Evolutionary conservation across 1,140 invertebrate species (phyloP).

Genomic region (Manduca sexta): DNA sequence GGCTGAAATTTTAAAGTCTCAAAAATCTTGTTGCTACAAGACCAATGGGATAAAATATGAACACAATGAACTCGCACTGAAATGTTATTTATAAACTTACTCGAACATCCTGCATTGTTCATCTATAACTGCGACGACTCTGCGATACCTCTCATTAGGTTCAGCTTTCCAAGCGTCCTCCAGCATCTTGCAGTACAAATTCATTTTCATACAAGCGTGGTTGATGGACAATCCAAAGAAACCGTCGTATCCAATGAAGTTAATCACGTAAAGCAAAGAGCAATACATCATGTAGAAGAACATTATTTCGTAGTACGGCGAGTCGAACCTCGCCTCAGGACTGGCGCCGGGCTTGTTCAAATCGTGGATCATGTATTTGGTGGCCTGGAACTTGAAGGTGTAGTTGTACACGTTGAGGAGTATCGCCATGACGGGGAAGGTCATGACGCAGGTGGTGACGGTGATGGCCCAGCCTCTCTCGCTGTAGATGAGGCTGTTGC

Average conservation of each 20-base stretch:
- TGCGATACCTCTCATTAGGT: slow-evolving; percentile 5
- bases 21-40: neutral
- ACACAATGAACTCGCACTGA: neutral
- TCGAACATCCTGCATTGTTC: slow-evolving; percentile 26
- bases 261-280: slow-evolving; percentile 17
- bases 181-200: slow-evolving; percentile 27
- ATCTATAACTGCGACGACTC: slow-evolving; percentile 22
- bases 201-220: slow-evolving; percentile 42
- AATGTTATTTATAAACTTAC: slow-evolving; percentile 12
- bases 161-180: slow-evolving; percentile 23
- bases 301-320: slow-evolving; percentile 30
- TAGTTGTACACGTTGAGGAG: slow-evolving; percentile 22
- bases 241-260: slow-evolving; percentile 33
- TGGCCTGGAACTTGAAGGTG: slow-evolving; percentile 18
- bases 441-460: slow-evolving; percentile 17
- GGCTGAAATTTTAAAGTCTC: neutral
- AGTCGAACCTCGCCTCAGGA: slow-evolving; percentile 25
- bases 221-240: slow-evolving; percentile 36
- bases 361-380: slow-evolving; percentile 40
- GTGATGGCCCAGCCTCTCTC: slow-evolving; percentile 23
- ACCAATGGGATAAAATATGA: neutral
- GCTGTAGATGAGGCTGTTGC: slow-evolving; percentile 21
- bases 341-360: slow-evolving; percentile 20
- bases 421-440: slow-evolving; percentile 28
- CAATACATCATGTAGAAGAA: slow-evolving; percentile 26